phyloP scores from a whole-genome alignment of 1,140 invertebrate species.

The Drosophila miranda region DNA sequence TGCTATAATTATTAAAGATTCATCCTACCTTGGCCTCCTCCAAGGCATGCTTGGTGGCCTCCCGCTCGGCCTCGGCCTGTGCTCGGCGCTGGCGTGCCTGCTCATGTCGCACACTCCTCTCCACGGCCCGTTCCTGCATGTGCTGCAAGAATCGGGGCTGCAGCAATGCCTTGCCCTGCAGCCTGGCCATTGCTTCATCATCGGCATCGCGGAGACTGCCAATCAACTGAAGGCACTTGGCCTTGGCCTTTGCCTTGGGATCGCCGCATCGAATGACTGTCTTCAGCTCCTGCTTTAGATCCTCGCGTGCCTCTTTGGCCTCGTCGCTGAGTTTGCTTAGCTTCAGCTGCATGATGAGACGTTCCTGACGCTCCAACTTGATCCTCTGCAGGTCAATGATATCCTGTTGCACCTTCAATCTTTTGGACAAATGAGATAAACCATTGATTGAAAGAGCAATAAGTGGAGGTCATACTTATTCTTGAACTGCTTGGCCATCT shows the following conservation, averaged over 20 bases:
- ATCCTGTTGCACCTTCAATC: constrained; percentile 86
- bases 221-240: constrained; percentile 84
- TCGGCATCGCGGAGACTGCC: constrained; percentile 81
- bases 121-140: constrained; percentile 86
- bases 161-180: constrained; percentile 84
- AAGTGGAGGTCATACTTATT: constrained; percentile 50
- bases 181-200: constrained; percentile 72
- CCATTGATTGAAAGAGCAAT: no score
- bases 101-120: constrained; percentile 85
- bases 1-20: no score
- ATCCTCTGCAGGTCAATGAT: constrained; percentile 86
- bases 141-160: constrained; percentile 86
- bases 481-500: constrained; percentile 73
- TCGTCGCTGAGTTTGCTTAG: constrained; percentile 85
- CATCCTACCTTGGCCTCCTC: constrained; percentile 82
- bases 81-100: constrained; percentile 85
- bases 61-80: constrained; percentile 85
- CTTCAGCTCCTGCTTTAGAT: constrained; percentile 84
- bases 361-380: constrained; percentile 86
- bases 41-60: constrained; percentile 83
- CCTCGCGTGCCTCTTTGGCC: constrained; percentile 84
- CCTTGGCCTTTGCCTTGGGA: constrained; percentile 84
- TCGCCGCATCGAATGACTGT: constrained; percentile 85
- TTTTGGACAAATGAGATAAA: constrained; percentile 31
- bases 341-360: constrained; percentile 86